Percentiles rank a stretch among this genome's conserved stretches.
These are phyloP conservation scores for Conistra vaccinii DNA, from an alignment of 2,888 invertebrate genomes.

Conservation along the genomic window DNA sequence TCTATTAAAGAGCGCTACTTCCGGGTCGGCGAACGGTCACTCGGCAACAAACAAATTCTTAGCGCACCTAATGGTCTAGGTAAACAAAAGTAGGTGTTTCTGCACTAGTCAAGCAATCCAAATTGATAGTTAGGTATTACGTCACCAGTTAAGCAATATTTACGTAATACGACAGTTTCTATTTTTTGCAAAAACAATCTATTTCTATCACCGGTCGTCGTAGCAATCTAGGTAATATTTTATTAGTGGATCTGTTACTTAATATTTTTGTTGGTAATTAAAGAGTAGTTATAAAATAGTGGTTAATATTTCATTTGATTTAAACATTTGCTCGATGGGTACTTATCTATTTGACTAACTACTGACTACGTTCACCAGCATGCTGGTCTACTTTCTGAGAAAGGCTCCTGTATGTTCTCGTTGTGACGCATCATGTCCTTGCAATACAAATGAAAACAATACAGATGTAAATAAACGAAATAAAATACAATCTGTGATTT, in stretches of 20 bases:
- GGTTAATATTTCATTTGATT: slow-evolving; percentile 8
- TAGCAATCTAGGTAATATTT: slow-evolving; percentile 24
- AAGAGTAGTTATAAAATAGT: background rate
- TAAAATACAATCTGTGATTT: background rate
- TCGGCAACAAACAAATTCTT: slow-evolving; percentile 60
- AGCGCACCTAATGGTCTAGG: slow-evolving; percentile 71
- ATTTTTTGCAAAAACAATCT: slow-evolving; percentile 57
- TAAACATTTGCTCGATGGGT: background rate
- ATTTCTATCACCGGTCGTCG: slow-evolving; percentile 30
- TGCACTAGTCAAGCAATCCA: slow-evolving; percentile 46
- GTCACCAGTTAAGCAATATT: slow-evolving; percentile 64
- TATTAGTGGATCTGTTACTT: slow-evolving; percentile 41
- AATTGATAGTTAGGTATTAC: slow-evolving; percentile 61
- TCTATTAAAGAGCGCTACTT: slow-evolving; percentile 46
- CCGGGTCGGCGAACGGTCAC: slow-evolving; percentile 65
- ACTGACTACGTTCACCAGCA: background rate
- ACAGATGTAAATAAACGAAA: slow-evolving; percentile 2
- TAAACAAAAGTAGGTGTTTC: slow-evolving; percentile 67
- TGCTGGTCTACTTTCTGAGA: background rate
- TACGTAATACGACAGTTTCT: slow-evolving; percentile 63
- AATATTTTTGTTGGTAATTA: slow-evolving; percentile 21
- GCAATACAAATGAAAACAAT: background rate
- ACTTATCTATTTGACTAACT: background rate
- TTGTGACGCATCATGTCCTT: background rate
- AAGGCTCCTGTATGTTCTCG: too few relatives aligned